Conservation (phyloP, 2,888 invertebrate genomes). For the Crossocerus cetratus region DNA sequence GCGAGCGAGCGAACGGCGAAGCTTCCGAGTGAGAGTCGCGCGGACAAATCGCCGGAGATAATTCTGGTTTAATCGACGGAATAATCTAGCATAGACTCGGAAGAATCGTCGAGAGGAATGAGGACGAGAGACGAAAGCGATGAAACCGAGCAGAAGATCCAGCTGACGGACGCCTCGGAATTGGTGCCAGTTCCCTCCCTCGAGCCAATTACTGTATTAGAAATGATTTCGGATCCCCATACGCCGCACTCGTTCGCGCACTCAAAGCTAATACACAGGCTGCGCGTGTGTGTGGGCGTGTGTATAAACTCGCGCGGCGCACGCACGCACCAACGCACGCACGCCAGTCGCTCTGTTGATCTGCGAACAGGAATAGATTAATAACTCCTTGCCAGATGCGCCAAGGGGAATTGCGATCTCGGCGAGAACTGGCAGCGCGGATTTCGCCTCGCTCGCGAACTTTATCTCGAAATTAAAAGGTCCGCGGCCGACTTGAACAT, state of each 20-base stretch:
- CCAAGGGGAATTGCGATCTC: conserved; percentile 46
- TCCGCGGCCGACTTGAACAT: too few relatives aligned
- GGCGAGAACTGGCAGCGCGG: conserved; percentile 20
- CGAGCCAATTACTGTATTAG: conserved; percentile 47
- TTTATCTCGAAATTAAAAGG: too few relatives aligned
- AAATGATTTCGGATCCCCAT: conserved; percentile 44
- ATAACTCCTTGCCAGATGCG: conserved; percentile 61
- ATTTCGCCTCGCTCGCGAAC: too few relatives aligned
- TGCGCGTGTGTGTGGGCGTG: conserved; percentile 33
- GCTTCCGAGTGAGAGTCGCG: too few relatives aligned
- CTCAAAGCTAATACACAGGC: conserved; percentile 1
- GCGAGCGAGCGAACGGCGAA: too few relatives aligned
- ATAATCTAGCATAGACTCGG: too few relatives aligned
- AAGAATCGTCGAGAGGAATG: conserved; percentile 18
- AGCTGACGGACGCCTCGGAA: conserved; percentile 48
- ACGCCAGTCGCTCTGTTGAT: conserved; percentile 40
- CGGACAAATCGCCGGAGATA: too few relatives aligned
- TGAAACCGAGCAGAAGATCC: conserved; percentile 24
- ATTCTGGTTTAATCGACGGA: too few relatives aligned
- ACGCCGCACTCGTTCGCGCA: conserved; percentile 14
- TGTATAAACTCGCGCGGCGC: conserved; percentile 25
- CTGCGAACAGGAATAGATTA: conserved; percentile 57
- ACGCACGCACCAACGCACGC: conserved; percentile 41
- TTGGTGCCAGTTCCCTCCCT: conserved; percentile 32
- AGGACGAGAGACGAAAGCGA: conserved; percentile 42